Evolutionary conservation across 2,888 invertebrate species (phyloP).

Genomic region (Xylota sylvarum): DNA sequence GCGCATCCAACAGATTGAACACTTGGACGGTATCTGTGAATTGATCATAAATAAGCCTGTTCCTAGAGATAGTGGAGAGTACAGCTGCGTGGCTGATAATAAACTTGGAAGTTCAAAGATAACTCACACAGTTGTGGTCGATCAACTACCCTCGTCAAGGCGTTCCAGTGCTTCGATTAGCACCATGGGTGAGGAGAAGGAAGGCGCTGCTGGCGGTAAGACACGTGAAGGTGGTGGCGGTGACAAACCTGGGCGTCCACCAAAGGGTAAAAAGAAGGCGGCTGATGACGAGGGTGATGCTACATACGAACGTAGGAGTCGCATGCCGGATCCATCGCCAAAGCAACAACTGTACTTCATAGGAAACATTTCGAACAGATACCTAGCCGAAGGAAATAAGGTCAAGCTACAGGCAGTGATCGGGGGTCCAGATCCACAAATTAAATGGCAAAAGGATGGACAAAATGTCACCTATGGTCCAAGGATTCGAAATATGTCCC

Average conservation of each 20-base stretch:
- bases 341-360: constrained; percentile 84
- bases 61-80: constrained; percentile 86
- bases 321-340: constrained; percentile 84
- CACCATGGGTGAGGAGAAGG: constrained; percentile 79
- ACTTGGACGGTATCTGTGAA: constrained; percentile 91
- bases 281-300: constrained; percentile 82
- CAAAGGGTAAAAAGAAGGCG: constrained; percentile 80
- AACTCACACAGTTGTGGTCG: constrained; percentile 87
- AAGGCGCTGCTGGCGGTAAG: constrained; percentile 72
- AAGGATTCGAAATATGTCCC: constrained; percentile 83
- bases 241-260: constrained; percentile 76
- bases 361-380: constrained; percentile 83
- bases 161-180: constrained; percentile 82
- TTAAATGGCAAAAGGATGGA: constrained; percentile 92
- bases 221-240: constrained; percentile 73
- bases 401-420: constrained; percentile 93
- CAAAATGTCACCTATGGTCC: constrained; percentile 84
- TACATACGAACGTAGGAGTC: constrained; percentile 86
- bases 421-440: constrained; percentile 89
- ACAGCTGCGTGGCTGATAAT: constrained; percentile 88
- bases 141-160: constrained; percentile 82
- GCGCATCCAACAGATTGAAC: constrained; percentile 88
- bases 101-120: constrained; percentile 90
- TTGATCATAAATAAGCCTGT: constrained; percentile 89
- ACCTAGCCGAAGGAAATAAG: constrained; percentile 88